phyloP scores from a whole-genome alignment of 2,797 vertebrate genomes.

The Aphelocoma californica region DNA sequence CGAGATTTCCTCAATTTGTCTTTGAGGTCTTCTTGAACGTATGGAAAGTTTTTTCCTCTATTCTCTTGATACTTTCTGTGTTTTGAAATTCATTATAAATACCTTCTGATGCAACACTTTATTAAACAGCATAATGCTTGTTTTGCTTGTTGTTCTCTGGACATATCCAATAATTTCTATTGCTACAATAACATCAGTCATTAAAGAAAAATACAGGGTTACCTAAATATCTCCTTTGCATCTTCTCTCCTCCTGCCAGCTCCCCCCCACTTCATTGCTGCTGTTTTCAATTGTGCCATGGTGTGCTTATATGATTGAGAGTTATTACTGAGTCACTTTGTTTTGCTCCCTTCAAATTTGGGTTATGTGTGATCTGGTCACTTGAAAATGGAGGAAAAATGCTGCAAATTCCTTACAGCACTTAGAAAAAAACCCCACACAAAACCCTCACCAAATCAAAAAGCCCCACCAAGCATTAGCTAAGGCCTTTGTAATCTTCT shows the following conservation, averaged over 20 bases:
- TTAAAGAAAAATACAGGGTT: slow-evolving; percentile 10
- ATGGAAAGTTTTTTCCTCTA: neutral
- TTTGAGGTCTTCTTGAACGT: neutral
- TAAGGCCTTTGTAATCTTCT: neutral
- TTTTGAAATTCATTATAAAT: slow-evolving; percentile 23
- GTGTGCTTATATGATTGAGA: neutral
- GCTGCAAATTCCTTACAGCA: neutral
- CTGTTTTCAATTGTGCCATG: neutral
- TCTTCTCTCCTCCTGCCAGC: neutral
- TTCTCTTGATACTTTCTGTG: neutral
- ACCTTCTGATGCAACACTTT: slow-evolving; percentile 29
- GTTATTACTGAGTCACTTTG: slow-evolving; percentile 24
- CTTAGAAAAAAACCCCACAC: neutral
- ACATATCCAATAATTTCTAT: neutral
- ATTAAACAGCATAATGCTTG: neutral
- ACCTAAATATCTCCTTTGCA: slow-evolving; percentile 30
- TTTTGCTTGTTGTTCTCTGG: slow-evolving; percentile 6
- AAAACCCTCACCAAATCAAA: neutral
- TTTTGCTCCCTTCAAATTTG: neutral
- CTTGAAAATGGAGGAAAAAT: neutral
- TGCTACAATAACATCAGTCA: neutral
- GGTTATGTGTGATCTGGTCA: neutral
- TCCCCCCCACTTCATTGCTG: neutral
- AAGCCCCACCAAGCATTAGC: neutral
- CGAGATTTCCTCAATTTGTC: neutral